Evolutionary conservation across 2,113 vertebrate species (phyloP).

Genomic region (Nesoenas mayeri): DNA sequence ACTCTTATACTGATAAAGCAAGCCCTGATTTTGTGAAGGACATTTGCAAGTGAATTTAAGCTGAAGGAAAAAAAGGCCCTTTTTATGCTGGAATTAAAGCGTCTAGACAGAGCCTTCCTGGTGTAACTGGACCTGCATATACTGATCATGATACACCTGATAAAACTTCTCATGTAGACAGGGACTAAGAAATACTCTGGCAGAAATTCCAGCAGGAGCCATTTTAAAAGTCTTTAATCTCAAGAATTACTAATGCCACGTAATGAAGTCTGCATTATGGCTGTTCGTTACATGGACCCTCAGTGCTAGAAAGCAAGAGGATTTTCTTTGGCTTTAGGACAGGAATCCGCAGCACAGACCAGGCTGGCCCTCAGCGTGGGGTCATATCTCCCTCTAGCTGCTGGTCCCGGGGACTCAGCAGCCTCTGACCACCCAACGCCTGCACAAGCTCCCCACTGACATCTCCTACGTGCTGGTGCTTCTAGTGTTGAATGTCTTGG

Average conservation of each 20-base stretch:
- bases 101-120: constrained; percentile 46
- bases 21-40: background rate
- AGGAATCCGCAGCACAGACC: background rate
- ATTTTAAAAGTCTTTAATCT: constrained; percentile 38
- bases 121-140: background rate
- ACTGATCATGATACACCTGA: background rate
- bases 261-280: constrained; percentile 10
- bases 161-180: constrained; percentile 40
- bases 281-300: background rate
- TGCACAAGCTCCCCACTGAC: background rate
- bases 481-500: background rate
- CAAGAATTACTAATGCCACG: background rate
- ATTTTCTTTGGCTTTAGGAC: background rate
- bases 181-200: background rate
- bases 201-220: constrained; percentile 31
- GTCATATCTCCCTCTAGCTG: constrained; percentile 68
- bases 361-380: constrained; percentile 25
- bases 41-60: background rate
- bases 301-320: background rate
- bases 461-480: fast-evolving
- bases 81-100: constrained; percentile 6
- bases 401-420: constrained; percentile 41
- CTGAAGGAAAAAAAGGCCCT: background rate
- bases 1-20: background rate
- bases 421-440: background rate